Conservation (phyloP, 2,797 vertebrate species). For the Poeciliopsis infans region DNA sequence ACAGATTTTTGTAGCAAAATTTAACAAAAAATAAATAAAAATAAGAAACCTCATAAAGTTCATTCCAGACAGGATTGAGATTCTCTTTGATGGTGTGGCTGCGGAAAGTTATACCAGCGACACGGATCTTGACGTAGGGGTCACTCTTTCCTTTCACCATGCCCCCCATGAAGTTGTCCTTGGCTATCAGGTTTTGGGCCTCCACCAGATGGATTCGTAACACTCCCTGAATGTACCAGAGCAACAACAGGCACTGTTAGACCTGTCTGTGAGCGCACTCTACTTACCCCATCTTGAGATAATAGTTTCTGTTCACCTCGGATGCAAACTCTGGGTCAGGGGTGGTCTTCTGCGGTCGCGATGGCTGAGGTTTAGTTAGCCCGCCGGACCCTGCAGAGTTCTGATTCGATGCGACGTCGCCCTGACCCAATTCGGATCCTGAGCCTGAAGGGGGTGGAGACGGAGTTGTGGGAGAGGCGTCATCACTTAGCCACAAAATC, state of each 20-base stretch:
- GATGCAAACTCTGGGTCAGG: slow-evolving; percentile 86
- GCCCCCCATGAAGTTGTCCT: slow-evolving; percentile 92
- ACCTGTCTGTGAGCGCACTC: not conserved
- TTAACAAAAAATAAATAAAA: not conserved
- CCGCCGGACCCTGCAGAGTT: slow-evolving; percentile 69
- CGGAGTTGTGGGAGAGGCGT: slow-evolving; percentile 72
- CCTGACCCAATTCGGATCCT: slow-evolving; percentile 51
- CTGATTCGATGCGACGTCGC: slow-evolving; percentile 57
- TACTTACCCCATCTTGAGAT: not conserved
- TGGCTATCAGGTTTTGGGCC: slow-evolving; percentile 89
- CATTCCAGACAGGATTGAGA: slow-evolving; percentile 92
- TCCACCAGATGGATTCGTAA: slow-evolving; percentile 89
- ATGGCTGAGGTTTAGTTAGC: slow-evolving; percentile 58
- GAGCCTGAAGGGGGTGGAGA: slow-evolving; percentile 66
- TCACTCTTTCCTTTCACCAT: slow-evolving; percentile 93
- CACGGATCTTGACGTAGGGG: slow-evolving; percentile 89
- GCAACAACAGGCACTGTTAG: not conserved
- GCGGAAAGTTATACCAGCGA: slow-evolving; percentile 86
- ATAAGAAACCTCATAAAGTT: slow-evolving; percentile 87
- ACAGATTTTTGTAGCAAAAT: not conserved
- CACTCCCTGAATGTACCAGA: slow-evolving; percentile 80
- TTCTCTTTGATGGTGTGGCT: slow-evolving; percentile 91
- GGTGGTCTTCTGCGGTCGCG: slow-evolving; percentile 81
- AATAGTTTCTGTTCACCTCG: slow-evolving; percentile 77
- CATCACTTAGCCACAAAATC: slow-evolving; percentile 87